Conservation (phyloP, 1,140 invertebrate genomes). For the Scaptomyza pallida region DNA sequence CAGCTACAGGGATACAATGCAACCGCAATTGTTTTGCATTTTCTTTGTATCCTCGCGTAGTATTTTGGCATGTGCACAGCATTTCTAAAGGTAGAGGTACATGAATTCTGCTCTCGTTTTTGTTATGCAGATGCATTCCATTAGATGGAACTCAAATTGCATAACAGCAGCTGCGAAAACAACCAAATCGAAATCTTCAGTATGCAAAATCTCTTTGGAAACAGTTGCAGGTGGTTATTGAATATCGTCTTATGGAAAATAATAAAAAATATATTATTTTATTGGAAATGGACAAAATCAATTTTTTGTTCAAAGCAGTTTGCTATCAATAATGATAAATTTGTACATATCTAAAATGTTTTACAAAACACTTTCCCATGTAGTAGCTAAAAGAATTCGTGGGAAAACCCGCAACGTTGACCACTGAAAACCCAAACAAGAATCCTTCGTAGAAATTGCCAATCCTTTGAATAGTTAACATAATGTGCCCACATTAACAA, state of each 20-base stretch:
- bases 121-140: constrained; percentile 59
- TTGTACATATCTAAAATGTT: neutral
- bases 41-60: constrained; percentile 38
- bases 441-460: constrained; percentile 66
- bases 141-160: constrained; percentile 46
- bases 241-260: constrained; percentile 1
- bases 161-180: constrained; percentile 59
- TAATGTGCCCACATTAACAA: constrained; percentile 81
- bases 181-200: neutral
- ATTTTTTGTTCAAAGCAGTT: neutral
- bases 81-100: constrained; percentile 52
- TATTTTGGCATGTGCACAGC: constrained; percentile 73
- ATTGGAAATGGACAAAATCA: too few species aligned
- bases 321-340: neutral
- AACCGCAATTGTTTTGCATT: constrained; percentile 75
- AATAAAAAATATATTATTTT: neutral
- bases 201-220: constrained; percentile 5
- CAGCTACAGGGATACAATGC: constrained; percentile 56
- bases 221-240: constrained; percentile 6
- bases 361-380: constrained; percentile 11
- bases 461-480: constrained; percentile 64
- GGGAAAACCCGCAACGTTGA: constrained; percentile 42
- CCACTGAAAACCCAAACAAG: neutral
- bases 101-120: constrained; percentile 51
- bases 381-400: constrained; percentile 47